Evolutionary conservation across 92 coral and sea anemone species (phyloP), one percentile per base, ranked within the genome.

Genomic region (Phenganax stokvisi): DNA sequence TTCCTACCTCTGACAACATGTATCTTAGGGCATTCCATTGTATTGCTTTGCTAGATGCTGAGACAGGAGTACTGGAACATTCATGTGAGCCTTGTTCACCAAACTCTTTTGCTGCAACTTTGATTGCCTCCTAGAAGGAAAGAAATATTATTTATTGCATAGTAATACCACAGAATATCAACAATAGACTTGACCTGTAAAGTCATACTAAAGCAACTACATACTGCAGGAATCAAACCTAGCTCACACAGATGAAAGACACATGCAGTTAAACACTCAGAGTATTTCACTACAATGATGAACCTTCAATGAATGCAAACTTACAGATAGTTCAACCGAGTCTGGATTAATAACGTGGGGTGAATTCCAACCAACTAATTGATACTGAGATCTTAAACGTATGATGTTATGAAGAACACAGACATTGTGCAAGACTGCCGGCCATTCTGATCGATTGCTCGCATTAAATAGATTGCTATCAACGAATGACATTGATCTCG

Each of bases 1-100:
- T 9, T 8, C 71, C n/a, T 84, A 96, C 99, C 97, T 96, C 99
- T 70, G 99, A 71, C 65, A 96, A 69, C 97, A 96, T 88, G 80
- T 91, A 96, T 12, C 99, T 87, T 29, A 96, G 76, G 12, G 97
- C 97, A 81, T 89, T 90, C 99, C 99, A 96, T 88, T 96, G 99
- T 44, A 96, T 92, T 59, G 88, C 89, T 44, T 90, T 87, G 6
- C 90, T 31, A 9, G 89, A 80, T 13, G 87, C 87, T 7, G 84
- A 86, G 29, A 86, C 87, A 67, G 67, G 87, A 10, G 90, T 78
- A 9, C 63, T 57, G 77, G 90, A 92, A 10, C 89, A 87, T 30
- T 85, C 87, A 70, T 51, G 62, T 1, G 70, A 62, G 69, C 2
- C 12, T 30, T 76, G 81, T 65, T 79, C 83, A 59, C 73, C 83